Conservation (phyloP, 1,140 invertebrate species). For the Hycleus phaleratus region DNA sequence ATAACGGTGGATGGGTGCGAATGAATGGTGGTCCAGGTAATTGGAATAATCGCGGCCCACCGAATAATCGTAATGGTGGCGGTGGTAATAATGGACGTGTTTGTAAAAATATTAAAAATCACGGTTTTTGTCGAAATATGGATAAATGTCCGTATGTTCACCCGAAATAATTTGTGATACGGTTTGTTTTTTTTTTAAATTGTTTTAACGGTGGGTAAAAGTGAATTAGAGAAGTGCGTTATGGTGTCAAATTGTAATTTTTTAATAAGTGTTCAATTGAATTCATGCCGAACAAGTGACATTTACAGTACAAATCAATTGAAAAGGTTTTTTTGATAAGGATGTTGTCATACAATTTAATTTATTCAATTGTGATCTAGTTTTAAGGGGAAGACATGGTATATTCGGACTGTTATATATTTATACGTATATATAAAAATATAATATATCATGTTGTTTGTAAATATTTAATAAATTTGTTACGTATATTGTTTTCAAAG, state of each 20-base stretch:
- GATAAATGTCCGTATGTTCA: slow-evolving; percentile 72
- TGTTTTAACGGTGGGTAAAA: not conserved
- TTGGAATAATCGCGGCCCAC: slow-evolving; percentile 46
- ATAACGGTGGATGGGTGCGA: slow-evolving; percentile 35
- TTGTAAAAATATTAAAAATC: slow-evolving; percentile 69
- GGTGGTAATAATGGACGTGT: slow-evolving; percentile 45
- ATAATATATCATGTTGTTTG: not conserved
- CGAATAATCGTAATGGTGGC: slow-evolving; percentile 42
- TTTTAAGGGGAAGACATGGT: not conserved
- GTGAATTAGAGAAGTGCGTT: too few relatives aligned
- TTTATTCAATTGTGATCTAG: not conserved
- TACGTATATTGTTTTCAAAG: not conserved
- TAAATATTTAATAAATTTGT: not conserved
- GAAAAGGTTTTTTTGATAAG: not conserved
- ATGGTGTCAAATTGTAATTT: too few relatives aligned
- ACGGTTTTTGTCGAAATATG: slow-evolving; percentile 65
- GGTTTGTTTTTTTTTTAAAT: not conserved
- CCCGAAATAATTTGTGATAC: slow-evolving; percentile 38
- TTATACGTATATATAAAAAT: not conserved
- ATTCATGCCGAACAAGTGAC: too few relatives aligned
- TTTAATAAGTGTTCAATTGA: too few relatives aligned
- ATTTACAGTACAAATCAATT: too few relatives aligned
- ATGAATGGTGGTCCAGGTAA: slow-evolving; percentile 44
- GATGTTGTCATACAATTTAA: not conserved
- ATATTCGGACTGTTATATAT: not conserved